Evolutionary conservation across 2,797 vertebrate genomes (phyloP).

Genomic region (Xerus rutilus): DNA sequence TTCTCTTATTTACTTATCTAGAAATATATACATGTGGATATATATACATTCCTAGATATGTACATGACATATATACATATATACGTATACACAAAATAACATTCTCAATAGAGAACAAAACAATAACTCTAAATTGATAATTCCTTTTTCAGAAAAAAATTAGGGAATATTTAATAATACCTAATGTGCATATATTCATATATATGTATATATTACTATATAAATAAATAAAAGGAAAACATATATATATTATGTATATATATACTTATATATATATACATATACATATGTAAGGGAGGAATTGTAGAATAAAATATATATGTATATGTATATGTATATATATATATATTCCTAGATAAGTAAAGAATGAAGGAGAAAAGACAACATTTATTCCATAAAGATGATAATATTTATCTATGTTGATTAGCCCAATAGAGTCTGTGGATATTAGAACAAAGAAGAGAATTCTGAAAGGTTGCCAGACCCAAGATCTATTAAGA

Average conservation of each 20-base stretch:
- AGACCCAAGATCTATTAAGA: not conserved
- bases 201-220: no score
- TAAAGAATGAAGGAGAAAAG: constrained; percentile 25
- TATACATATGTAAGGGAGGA: no score
- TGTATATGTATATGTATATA: no score
- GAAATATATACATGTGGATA: no score
- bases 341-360: not conserved
- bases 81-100: not conserved
- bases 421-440: not conserved
- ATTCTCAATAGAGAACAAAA: constrained; percentile 7
- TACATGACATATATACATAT: no score
- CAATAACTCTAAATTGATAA: not conserved
- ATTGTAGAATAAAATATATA: no score
- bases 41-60: no score
- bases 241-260: no score
- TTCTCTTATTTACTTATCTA: no score
- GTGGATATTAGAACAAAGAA: not conserved
- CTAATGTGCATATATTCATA: not conserved
- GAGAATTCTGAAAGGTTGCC: not conserved
- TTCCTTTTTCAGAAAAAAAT: constrained; percentile 2
- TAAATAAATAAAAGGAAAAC: no score
- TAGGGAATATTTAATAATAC: not conserved
- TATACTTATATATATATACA: no score
- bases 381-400: not conserved
- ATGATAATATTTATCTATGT: not conserved